Evolutionary conservation across 2,797 vertebrate genomes (phyloP).

Genomic region (Pantherophis vulpinus): DNA sequence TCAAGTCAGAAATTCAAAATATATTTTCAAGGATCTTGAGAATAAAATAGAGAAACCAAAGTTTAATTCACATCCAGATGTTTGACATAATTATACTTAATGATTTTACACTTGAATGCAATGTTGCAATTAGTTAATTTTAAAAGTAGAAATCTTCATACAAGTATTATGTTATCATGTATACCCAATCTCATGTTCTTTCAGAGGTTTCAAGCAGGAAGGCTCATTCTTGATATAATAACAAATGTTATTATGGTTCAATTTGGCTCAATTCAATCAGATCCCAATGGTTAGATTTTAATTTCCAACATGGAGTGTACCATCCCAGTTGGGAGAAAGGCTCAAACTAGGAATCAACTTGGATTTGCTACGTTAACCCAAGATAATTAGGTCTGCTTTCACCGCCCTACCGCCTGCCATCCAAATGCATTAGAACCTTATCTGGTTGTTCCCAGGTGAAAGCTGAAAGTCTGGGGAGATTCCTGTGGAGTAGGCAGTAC

Average conservation of each 20-base stretch:
- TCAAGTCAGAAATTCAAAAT: not conserved
- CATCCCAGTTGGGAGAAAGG: not conserved
- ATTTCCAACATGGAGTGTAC: not conserved
- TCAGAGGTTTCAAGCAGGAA: not conserved
- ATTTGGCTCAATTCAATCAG: not conserved
- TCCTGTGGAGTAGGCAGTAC: not conserved
- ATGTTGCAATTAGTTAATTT: not conserved
- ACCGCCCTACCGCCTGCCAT: fast-evolving
- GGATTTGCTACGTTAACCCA: not conserved
- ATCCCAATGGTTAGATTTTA: not conserved
- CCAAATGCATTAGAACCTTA: not conserved
- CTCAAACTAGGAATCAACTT: not conserved
- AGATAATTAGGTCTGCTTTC: not conserved
- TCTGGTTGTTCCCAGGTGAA: not conserved
- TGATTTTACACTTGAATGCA: not conserved
- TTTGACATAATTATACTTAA: not conserved
- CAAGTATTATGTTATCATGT: not conserved
- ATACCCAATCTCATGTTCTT: not conserved
- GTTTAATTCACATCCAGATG: not conserved
- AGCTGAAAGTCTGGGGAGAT: not conserved
- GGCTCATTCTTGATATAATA: not conserved
- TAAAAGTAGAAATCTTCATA: not conserved
- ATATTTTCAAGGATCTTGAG: not conserved
- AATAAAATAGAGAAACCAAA: not conserved
- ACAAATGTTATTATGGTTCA: not conserved